Evolutionary conservation across 2,888 invertebrate genomes (phyloP).

Genomic region (Melanostoma mellinum): DNA sequence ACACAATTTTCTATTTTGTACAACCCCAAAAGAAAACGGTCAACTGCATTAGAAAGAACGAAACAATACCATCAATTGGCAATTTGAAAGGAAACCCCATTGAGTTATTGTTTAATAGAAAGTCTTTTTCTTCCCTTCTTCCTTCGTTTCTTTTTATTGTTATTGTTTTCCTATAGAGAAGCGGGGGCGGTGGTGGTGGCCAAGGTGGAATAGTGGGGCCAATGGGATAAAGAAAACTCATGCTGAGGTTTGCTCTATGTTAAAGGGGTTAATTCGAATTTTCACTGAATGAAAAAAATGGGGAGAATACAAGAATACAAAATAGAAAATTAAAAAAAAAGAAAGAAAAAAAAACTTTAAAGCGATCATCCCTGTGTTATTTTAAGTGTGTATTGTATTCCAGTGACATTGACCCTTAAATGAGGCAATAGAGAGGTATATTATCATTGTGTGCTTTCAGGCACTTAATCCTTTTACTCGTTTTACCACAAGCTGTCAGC

Average conservation of each 20-base stretch:
- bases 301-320: background rate
- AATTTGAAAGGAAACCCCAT: slow-evolving; percentile 56
- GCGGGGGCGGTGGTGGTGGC: too few relatives aligned
- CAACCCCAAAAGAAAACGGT: slow-evolving; percentile 26
- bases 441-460: slow-evolving; percentile 27
- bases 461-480: slow-evolving; percentile 5
- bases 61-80: slow-evolving; percentile 48
- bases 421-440: slow-evolving; percentile 30
- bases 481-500: slow-evolving; percentile 3
- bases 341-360: slow-evolving; percentile 2
- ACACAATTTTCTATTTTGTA: slow-evolving; percentile 8
- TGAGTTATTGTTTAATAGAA: slow-evolving; percentile 56
- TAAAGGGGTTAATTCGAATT: slow-evolving; percentile 35
- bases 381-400: slow-evolving; percentile 48
- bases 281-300: background rate
- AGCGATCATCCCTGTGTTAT: slow-evolving; percentile 39
- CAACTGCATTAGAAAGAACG: slow-evolving; percentile 42
- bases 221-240: background rate
- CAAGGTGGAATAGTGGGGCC: too few relatives aligned
- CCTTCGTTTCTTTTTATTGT: too few relatives aligned
- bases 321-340: background rate
- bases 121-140: slow-evolving; percentile 3
- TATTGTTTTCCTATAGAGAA: too few relatives aligned
- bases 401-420: slow-evolving; percentile 63
- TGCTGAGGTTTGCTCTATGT: slow-evolving; percentile 1